Percentiles rank a stretch among this genome's conserved stretches.
These are phyloP conservation scores for Gila orcuttii DNA, from an alignment of 2,113 vertebrate genomes.

Conservation along the genomic window DNA sequence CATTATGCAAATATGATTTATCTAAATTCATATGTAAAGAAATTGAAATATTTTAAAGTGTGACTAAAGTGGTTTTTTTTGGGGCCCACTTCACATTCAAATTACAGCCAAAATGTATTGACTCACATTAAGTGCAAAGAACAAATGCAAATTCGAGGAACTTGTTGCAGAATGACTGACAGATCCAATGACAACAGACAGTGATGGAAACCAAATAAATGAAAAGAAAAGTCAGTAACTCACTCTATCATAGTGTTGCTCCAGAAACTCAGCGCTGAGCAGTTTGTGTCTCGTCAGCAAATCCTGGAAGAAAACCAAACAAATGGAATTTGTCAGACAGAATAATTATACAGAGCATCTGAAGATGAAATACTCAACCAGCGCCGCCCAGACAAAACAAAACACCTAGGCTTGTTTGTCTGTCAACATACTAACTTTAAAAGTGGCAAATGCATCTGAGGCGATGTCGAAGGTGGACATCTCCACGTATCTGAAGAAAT, in stretches of 20 bases:
- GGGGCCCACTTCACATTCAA: background rate
- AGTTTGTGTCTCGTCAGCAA: constrained; percentile 95
- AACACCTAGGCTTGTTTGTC: background rate
- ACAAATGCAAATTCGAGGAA: background rate
- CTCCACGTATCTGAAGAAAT: constrained; percentile 97
- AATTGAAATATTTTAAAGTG: background rate
- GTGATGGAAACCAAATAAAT: background rate
- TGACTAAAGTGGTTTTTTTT: background rate
- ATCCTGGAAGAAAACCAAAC: constrained; percentile 77
- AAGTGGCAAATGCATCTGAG: constrained; percentile 97
- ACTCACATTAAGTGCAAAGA: background rate
- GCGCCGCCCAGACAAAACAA: background rate
- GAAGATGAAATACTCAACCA: background rate
- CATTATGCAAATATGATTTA: too few species aligned
- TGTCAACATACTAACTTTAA: constrained; percentile 84
- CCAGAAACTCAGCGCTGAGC: constrained; percentile 90
- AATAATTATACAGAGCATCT: background rate
- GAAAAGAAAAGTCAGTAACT: constrained; percentile 52
- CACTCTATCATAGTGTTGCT: constrained; percentile 93
- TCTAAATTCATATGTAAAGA: too few species aligned
- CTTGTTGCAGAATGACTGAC: background rate
- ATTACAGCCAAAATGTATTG: background rate
- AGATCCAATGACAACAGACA: background rate
- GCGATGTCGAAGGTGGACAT: constrained; percentile 98
- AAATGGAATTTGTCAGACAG: background rate